Percentiles rank a stretch among this genome's conserved stretches.
These are phyloP conservation scores for Sceloporus tristichus DNA, from an alignment of 2,113 vertebrate species.

Conservation along the genomic window DNA sequence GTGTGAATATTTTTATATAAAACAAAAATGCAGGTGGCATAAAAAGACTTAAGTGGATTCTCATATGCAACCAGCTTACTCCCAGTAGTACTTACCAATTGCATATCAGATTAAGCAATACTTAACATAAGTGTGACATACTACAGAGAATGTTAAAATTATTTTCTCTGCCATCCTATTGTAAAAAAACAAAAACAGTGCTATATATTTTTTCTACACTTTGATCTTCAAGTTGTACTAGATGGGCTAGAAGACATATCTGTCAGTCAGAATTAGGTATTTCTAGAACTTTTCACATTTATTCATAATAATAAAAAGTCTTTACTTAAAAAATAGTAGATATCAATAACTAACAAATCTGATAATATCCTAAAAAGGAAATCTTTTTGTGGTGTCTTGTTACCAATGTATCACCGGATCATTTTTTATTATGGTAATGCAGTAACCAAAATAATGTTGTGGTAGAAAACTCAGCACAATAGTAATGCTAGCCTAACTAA, in stretches of 20 bases:
- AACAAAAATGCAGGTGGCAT: conserved; percentile 1
- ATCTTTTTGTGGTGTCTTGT: not conserved
- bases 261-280: not conserved
- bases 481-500: not conserved
- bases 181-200: not conserved
- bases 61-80: not conserved
- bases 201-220: not conserved
- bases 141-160: conserved; percentile 12
- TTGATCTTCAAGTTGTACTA: not conserved
- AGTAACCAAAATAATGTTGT: not conserved
- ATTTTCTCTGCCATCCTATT: conserved; percentile 15
- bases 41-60: not conserved
- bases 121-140: conserved; percentile 21
- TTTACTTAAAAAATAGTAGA: not conserved
- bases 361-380: not conserved
- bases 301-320: not conserved
- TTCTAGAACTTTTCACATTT: not conserved
- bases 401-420: not conserved
- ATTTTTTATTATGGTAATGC: not conserved
- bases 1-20: conserved; percentile 31
- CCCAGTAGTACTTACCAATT: not conserved
- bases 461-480: not conserved
- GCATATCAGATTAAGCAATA: conserved; percentile 3
- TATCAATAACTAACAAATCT: not conserved
- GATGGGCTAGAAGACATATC: not conserved